phyloP scores from a whole-genome alignment of 2,113 vertebrate genomes.

The Cathartes aura region DNA sequence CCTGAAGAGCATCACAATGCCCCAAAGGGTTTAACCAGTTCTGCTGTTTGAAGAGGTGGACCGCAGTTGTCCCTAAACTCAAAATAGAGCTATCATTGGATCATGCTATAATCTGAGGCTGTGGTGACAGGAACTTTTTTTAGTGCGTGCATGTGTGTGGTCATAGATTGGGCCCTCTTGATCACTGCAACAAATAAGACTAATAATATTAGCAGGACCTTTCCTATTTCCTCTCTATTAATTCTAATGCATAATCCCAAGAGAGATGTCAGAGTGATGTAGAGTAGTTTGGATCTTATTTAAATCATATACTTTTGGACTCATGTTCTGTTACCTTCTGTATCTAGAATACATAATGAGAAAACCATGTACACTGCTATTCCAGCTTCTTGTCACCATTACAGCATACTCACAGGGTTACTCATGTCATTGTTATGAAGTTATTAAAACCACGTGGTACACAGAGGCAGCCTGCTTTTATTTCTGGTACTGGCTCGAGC shows the following conservation, averaged over 20 bases:
- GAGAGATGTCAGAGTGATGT: not conserved
- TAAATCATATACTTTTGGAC: not conserved
- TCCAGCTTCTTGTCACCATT: not conserved
- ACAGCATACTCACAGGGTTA: not conserved
- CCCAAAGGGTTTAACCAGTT: not conserved
- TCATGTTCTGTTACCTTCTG: not conserved
- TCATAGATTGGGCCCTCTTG: not conserved
- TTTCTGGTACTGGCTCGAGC: not conserved
- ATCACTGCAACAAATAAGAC: not conserved
- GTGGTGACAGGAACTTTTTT: not conserved
- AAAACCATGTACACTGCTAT: not conserved
- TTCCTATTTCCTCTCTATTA: not conserved
- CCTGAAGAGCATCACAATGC: not conserved
- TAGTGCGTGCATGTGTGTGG: fast-evolving
- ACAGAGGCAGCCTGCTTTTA: not conserved
- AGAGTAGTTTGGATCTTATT: not conserved
- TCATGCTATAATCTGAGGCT: not conserved
- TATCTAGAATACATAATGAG: not conserved
- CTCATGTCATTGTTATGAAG: conserved; percentile 30
- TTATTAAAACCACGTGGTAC: not conserved
- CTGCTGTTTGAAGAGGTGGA: not conserved
- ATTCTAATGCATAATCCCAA: not conserved
- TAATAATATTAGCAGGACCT: not conserved
- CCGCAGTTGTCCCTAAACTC: not conserved
- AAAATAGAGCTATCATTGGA: not conserved